These are phyloP conservation scores for Ochotona curzoniae DNA, from an alignment of 2,113 vertebrate genomes.

Conservation along the genomic window DNA sequence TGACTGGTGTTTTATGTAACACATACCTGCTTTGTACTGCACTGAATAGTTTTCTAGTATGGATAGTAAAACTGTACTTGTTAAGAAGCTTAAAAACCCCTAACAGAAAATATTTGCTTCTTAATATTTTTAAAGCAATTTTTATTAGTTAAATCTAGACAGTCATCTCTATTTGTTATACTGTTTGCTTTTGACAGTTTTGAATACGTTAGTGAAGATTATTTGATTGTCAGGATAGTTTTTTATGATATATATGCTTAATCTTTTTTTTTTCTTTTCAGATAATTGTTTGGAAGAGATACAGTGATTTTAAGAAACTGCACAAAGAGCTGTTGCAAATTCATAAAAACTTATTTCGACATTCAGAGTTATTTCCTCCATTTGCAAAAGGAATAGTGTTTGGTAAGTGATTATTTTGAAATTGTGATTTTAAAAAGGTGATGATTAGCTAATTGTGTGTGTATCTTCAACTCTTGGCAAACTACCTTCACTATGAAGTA, in stretches of 20 bases:
- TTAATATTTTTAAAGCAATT: conserved; percentile 53
- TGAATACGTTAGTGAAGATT: conserved; percentile 16
- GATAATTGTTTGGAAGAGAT: conserved; percentile 99
- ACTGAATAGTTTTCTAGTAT: conserved; percentile 22
- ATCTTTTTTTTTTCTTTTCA: conserved; percentile 82
- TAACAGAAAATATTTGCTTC: neutral
- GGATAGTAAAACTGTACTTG: neutral
- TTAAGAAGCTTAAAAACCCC: conserved; percentile 15
- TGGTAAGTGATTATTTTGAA: conserved; percentile 89
- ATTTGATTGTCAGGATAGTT: neutral
- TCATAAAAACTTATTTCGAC: conserved; percentile 93
- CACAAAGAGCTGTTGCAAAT: conserved; percentile 98
- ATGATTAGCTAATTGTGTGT: neutral
- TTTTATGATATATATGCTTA: conserved; percentile 16
- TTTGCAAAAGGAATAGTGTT: conserved; percentile 98
- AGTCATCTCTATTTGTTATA: neutral
- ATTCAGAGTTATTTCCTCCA: conserved; percentile 96
- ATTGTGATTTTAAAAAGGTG: conserved; percentile 56
- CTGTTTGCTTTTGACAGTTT: conserved; percentile 46
- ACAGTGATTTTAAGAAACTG: conserved; percentile 98
- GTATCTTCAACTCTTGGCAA: neutral
- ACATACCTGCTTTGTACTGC: neutral
- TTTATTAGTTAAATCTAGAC: neutral
- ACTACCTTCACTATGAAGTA: neutral
- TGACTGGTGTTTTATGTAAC: neutral